Conservation (phyloP, 2,113 vertebrate genomes). For the Eptesicus fuscus region DNA sequence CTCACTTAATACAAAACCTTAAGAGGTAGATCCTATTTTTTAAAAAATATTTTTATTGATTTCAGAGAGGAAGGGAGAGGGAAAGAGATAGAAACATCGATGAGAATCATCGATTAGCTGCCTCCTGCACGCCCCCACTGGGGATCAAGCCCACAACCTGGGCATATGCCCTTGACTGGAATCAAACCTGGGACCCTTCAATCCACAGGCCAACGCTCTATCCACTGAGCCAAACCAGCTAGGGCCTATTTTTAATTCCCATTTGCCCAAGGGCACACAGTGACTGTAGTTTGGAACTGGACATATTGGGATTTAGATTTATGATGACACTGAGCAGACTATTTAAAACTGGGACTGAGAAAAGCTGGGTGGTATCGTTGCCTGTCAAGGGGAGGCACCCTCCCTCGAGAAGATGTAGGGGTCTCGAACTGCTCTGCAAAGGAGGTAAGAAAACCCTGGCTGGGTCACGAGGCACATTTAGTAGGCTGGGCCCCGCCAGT, state of each 20-base stretch:
- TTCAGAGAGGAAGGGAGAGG: no score
- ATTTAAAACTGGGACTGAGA: conserved; percentile 7
- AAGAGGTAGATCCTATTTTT: not conserved
- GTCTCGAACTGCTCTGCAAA: not conserved
- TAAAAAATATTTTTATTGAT: no score
- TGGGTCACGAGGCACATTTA: not conserved
- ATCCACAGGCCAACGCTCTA: no score
- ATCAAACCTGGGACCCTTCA: no score
- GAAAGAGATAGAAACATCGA: no score
- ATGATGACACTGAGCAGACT: not conserved
- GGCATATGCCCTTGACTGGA: no score
- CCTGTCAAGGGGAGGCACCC: not conserved
- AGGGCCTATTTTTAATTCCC: not conserved
- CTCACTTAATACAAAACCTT: not conserved
- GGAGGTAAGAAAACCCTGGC: not conserved
- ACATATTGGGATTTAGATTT: not conserved
- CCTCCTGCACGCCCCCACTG: no score
- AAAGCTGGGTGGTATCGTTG: not conserved
- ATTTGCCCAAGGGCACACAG: not conserved
- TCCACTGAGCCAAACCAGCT: no score
- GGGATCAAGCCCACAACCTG: no score
- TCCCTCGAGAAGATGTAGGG: not conserved
- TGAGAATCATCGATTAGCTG: no score
- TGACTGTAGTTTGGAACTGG: not conserved
- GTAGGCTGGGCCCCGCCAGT: not conserved